These are phyloP conservation scores for Sphaeramia orbicularis DNA, from an alignment of 2,797 vertebrate genomes.

Conservation along the genomic window DNA sequence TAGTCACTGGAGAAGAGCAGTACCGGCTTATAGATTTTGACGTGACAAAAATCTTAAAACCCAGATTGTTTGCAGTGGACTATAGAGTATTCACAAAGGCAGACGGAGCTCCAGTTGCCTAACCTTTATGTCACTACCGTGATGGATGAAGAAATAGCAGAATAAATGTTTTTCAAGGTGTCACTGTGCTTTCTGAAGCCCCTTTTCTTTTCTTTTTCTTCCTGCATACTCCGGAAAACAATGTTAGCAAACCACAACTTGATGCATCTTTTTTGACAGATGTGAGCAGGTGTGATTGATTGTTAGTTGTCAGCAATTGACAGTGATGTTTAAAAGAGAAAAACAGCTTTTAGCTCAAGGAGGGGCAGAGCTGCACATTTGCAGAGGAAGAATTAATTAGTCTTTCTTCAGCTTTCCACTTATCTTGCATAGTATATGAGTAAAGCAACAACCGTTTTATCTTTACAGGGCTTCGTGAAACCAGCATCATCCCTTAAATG, in stretches of 20 bases:
- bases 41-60: conserved; percentile 2
- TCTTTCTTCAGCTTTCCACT: too few species aligned
- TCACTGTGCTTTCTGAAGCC: not conserved
- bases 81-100: not conserved
- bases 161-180: conserved; percentile 8
- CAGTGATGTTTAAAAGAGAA: conserved; percentile 11
- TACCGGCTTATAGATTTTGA: conserved; percentile 1
- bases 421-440: not conserved
- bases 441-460: not conserved
- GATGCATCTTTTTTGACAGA: conserved; percentile 11
- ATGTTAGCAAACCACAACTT: conserved; percentile 14
- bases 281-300: conserved; percentile 18
- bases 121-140: conserved; percentile 5
- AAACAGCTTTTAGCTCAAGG: not conserved
- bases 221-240: not conserved
- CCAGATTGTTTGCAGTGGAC: not conserved
- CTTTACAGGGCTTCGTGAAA: not conserved
- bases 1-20: not conserved
- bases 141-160: conserved; percentile 5
- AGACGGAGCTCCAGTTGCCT: not conserved
- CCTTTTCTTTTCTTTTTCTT: not conserved
- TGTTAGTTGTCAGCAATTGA: conserved; percentile 20
- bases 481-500: not conserved
- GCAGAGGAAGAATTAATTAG: too few species aligned
- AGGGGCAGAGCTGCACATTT: not conserved